Evolutionary conservation across 37 sponge, comb jelly and placozoan genomes (phyloP).

Genomic region (Mnemiopsis leidyi): DNA sequence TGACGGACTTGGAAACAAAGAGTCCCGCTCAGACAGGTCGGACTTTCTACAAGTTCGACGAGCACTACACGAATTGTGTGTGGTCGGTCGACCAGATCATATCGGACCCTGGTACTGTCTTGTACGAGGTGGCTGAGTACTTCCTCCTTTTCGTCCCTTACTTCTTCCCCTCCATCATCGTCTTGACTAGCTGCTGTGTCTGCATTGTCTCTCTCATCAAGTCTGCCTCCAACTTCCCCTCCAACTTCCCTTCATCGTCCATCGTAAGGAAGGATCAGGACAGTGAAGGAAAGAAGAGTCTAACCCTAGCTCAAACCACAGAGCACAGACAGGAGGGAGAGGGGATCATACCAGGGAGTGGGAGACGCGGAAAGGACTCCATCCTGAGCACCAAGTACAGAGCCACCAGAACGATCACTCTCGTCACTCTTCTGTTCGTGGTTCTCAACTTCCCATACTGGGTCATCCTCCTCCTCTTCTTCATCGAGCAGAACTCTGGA

Average conservation of each 20-base stretch:
- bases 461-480: slow-evolving; percentile 62
- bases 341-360: not conserved
- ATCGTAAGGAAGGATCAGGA: not conserved
- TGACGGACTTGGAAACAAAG: not conserved
- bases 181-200: slow-evolving; percentile 50
- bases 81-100: slow-evolving; percentile 53
- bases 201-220: slow-evolving; percentile 24
- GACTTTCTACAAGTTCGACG: slow-evolving; percentile 13
- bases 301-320: not conserved
- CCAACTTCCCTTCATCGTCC: not conserved
- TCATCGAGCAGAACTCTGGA: slow-evolving; percentile 54
- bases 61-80: slow-evolving; percentile 47
- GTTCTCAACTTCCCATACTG: slow-evolving; percentile 62
- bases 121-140: slow-evolving; percentile 57
- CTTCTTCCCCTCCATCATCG: slow-evolving; percentile 61
- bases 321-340: not conserved
- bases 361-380: not conserved
- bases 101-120: not conserved
- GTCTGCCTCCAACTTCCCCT: not conserved
- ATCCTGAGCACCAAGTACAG: slow-evolving; percentile 9
- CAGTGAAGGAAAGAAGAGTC: not conserved
- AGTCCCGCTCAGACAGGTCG: not conserved
- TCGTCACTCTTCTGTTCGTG: slow-evolving; percentile 40
- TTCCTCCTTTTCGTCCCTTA: slow-evolving; percentile 59
- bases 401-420: slow-evolving; percentile 41